Evolutionary conservation across 2,797 vertebrate species (phyloP).

Genomic region (Avahi laniger): DNA sequence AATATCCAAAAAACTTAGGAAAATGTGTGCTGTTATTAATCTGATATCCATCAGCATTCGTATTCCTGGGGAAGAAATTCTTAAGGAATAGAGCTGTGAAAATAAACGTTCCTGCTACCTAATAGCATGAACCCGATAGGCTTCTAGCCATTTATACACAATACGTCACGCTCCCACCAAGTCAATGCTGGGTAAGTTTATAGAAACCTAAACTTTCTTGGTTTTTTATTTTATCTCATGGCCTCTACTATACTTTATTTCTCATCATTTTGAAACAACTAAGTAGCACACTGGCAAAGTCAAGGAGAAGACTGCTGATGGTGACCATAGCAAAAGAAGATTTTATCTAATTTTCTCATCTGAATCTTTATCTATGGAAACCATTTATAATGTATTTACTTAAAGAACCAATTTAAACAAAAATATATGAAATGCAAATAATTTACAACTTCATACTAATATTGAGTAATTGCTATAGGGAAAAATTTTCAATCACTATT

Average conservation of each 20-base stretch:
- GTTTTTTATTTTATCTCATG: slow-evolving; percentile 64
- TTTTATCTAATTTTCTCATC: slow-evolving; percentile 23
- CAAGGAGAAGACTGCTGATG: not conserved
- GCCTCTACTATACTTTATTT: slow-evolving; percentile 60
- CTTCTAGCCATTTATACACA: not conserved
- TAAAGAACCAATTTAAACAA: slow-evolving; percentile 56
- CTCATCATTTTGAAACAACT: slow-evolving; percentile 64
- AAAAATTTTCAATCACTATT: slow-evolving; percentile 49
- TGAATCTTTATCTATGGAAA: slow-evolving; percentile 10
- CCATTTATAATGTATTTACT: not conserved
- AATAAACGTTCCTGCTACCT: not conserved
- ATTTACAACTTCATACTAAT: not conserved
- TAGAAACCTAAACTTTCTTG: slow-evolving; percentile 66
- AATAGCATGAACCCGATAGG: not conserved
- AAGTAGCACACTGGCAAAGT: slow-evolving; percentile 13
- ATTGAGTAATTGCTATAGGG: not conserved
- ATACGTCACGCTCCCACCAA: slow-evolving; percentile 53
- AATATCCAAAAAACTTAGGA: not conserved
- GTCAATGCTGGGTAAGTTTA: slow-evolving; percentile 66
- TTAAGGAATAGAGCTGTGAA: slow-evolving; percentile 16
- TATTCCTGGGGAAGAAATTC: slow-evolving; percentile 15
- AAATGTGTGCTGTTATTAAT: not conserved
- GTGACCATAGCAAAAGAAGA: not conserved
- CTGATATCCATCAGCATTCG: not conserved
- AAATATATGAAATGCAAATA: slow-evolving; percentile 37